Evolutionary conservation across 2,888 invertebrate genomes (phyloP).

Genomic region (Zaprionus bogoriensis): DNA sequence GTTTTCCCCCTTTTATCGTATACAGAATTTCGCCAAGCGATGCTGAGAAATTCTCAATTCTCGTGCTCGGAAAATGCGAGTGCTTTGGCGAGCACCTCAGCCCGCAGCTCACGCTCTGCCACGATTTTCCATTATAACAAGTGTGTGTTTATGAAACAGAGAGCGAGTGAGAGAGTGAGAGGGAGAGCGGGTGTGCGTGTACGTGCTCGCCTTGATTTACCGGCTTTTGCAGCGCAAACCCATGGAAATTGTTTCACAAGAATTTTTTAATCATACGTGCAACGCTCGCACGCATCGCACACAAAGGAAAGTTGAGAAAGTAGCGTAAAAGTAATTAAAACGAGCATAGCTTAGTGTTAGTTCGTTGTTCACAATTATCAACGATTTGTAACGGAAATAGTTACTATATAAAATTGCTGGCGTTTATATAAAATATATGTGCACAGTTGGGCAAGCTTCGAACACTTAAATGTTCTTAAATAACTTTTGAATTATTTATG

Average conservation of each 20-base stretch:
- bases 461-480: constrained; percentile 1
- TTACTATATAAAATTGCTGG: not conserved
- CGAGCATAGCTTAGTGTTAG: constrained; percentile 6
- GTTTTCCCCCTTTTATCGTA: constrained; percentile 48
- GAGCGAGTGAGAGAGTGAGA: constrained; percentile 14
- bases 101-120: not conserved
- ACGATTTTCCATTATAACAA: constrained; percentile 11
- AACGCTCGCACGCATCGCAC: not conserved
- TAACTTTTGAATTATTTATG: not conserved
- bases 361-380: constrained; percentile 24
- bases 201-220: constrained; percentile 56
- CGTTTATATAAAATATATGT: not conserved
- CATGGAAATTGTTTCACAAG: constrained; percentile 68
- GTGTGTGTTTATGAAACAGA: constrained; percentile 24
- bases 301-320: constrained; percentile 22
- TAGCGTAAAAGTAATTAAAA: constrained; percentile 56
- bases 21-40: constrained; percentile 60
- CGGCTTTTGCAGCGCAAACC: constrained; percentile 56
- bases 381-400: constrained; percentile 24
- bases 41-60: constrained; percentile 21
- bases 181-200: constrained; percentile 24
- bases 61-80: constrained; percentile 29
- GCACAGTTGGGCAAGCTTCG: not conserved
- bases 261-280: constrained; percentile 72
- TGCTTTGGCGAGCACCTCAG: not conserved